Percentiles rank a stretch among this genome's conserved stretches.
phyloP scores from a whole-genome alignment of 1,140 invertebrate species.

The Lethocerus indicus region DNA sequence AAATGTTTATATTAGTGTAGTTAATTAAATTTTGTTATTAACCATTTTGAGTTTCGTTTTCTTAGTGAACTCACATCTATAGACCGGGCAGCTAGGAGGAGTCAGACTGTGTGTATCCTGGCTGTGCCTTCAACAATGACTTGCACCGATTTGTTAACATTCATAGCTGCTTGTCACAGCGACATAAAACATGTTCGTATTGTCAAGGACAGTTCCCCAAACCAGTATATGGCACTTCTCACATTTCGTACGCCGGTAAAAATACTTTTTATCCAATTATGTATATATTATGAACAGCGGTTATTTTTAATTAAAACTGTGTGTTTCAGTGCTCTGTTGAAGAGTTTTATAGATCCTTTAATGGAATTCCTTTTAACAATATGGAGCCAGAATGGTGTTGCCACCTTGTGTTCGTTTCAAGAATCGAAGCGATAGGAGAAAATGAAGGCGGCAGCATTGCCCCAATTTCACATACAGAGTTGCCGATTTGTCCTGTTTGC shows the following conservation, averaged over 20 bases:
- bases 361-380: slow-evolving; percentile 82
- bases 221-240: slow-evolving; percentile 93
- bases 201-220: slow-evolving; percentile 64
- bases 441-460: slow-evolving; percentile 44
- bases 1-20: too few species aligned
- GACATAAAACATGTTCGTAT: slow-evolving; percentile 86
- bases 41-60: too few species aligned
- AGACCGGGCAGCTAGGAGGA: slow-evolving; percentile 37
- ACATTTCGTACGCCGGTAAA: slow-evolving; percentile 60
- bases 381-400: slow-evolving; percentile 82
- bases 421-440: slow-evolving; percentile 61
- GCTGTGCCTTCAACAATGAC: slow-evolving; percentile 85
- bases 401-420: slow-evolving; percentile 86
- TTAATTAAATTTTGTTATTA: too few species aligned
- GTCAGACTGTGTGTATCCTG: slow-evolving; percentile 78
- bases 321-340: too few species aligned
- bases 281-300: too few species aligned
- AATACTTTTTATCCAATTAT: too few species aligned
- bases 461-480: slow-evolving; percentile 69
- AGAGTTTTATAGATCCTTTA: slow-evolving; percentile 86
- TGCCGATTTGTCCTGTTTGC: slow-evolving; percentile 96
- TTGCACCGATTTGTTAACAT: slow-evolving; percentile 86
- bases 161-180: slow-evolving; percentile 80
- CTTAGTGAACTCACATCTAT: slow-evolving; percentile 34
- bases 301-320: too few species aligned